Conservation (phyloP, 2,888 invertebrate species). For the Apamea anceps region DNA sequence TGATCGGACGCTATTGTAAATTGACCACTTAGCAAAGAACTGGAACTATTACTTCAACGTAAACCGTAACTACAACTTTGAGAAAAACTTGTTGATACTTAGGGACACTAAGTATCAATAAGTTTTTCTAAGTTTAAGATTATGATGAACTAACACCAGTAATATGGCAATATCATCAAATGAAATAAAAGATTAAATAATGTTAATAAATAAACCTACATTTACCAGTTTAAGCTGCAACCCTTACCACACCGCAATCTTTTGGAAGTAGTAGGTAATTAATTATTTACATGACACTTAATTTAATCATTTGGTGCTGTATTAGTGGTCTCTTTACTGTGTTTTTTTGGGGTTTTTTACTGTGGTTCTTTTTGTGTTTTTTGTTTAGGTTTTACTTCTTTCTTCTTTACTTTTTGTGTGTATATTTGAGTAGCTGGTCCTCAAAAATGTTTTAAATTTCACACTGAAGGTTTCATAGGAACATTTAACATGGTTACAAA, state of each 20-base stretch:
- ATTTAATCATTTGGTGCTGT: conserved; percentile 38
- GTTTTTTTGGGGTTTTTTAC: no score
- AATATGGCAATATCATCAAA: not conserved
- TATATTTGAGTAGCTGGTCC: not conserved
- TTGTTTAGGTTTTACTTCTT: not conserved
- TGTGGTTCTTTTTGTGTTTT: not conserved
- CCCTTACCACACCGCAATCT: conserved; percentile 45
- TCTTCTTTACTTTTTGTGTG: conserved; percentile 4
- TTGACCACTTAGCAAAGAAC: not conserved
- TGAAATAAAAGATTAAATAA: not conserved
- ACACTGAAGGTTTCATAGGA: conserved; percentile 3
- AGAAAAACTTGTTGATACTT: not conserved
- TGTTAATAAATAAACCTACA: not conserved
- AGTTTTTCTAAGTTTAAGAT: not conserved
- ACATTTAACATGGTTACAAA: conserved; percentile 26
- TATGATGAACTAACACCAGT: not conserved
- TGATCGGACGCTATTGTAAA: not conserved
- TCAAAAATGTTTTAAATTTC: not conserved
- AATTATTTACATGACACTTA: conserved; percentile 49
- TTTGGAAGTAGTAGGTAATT: conserved; percentile 30
- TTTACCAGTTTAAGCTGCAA: conserved; percentile 17
- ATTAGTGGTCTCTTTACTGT: conserved; percentile 1
- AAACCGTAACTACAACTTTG: not conserved
- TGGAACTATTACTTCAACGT: no score
- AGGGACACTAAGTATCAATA: not conserved